Conservation (phyloP, 2,888 invertebrate species). For the Silvanus unidentatus region DNA sequence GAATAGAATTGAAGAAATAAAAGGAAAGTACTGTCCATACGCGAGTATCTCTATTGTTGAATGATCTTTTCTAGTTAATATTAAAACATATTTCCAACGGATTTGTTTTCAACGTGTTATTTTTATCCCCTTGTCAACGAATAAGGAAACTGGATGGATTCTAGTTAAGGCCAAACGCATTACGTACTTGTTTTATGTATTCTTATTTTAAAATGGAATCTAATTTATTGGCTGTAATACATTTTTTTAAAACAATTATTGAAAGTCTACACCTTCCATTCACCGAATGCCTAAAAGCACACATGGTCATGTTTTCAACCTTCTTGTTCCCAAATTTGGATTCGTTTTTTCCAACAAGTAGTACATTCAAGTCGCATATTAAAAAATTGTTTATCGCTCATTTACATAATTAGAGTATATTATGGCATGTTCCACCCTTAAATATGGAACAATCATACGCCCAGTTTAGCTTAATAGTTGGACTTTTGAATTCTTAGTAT, state of each 20-base stretch:
- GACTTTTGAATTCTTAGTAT: too few relatives aligned
- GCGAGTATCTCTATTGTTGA: background rate
- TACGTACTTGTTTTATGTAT: constrained; percentile 10
- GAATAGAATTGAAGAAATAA: background rate
- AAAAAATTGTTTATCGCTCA: too few relatives aligned
- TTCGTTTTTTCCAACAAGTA: too few relatives aligned
- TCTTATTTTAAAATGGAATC: constrained; percentile 13
- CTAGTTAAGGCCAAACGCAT: constrained; percentile 17
- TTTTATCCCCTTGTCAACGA: constrained; percentile 14
- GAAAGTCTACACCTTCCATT: too few relatives aligned
- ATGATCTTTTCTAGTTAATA: constrained; percentile 1
- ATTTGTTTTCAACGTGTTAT: constrained; percentile 8
- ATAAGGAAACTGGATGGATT: constrained; percentile 26
- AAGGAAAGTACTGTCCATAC: background rate
- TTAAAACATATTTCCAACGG: constrained; percentile 7
- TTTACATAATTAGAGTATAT: too few relatives aligned
- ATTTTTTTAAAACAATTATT: background rate
- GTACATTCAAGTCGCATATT: too few relatives aligned
- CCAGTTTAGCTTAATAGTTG: too few relatives aligned
- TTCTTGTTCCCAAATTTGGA: too few relatives aligned
- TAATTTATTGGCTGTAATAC: constrained; percentile 7
- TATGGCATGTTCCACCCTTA: too few relatives aligned
- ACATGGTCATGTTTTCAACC: too few relatives aligned
- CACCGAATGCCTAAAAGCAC: too few relatives aligned
- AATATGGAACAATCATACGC: too few relatives aligned